Base-by-base conservation (phyloP, 2,888 invertebrate genomes). In the Athalia rosae region DNA sequence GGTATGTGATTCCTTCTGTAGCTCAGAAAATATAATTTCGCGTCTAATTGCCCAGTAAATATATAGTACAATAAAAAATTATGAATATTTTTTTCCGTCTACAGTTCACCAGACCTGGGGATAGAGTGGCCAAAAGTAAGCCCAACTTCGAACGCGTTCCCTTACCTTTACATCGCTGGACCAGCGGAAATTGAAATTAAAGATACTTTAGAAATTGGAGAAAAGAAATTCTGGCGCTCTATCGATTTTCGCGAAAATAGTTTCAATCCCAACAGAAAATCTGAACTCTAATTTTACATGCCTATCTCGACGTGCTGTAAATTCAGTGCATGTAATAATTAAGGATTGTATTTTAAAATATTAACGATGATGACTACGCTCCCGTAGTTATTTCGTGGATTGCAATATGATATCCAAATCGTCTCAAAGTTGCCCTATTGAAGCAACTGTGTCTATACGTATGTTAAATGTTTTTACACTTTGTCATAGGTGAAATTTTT, bases 161-260 rank as follows among this genome's bases (percentile, higher is more conserved):
- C 90, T 79, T 93, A 92, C 85, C 83, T 94, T 77, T 91, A 92
- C 58, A 92, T 94, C 73, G 85, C 88, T 11, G 91, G 91, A 0
- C 92, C 93, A 0, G 88, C 88, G 7, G 86, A 90, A 61, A 82
- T 88, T 41, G 83, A 87, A 56, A 13, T 93, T 90, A 90, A 90
- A 77, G 84, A 88, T 4, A 89, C 87, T 77, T 83, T 88, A 0
- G 91, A 92, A 84, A 91, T 94, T 79, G 93, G 93, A 0, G 91
- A 93, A 43, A 90, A 90, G 47, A 84, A 91, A 56, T 94, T 94
- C 88, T 94, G 94, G 94, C 91, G 92, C 81, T 91, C 90, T 7
- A 90, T 94, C 0, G 91, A 92, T 0, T 92, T 94, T 53, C 85
- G 91, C 43, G 94, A 94, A 86, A 93, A 94, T 85, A 91, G 92